Conservation (phyloP, 2,113 vertebrate genomes). For the Ceyx margarethae region DNA sequence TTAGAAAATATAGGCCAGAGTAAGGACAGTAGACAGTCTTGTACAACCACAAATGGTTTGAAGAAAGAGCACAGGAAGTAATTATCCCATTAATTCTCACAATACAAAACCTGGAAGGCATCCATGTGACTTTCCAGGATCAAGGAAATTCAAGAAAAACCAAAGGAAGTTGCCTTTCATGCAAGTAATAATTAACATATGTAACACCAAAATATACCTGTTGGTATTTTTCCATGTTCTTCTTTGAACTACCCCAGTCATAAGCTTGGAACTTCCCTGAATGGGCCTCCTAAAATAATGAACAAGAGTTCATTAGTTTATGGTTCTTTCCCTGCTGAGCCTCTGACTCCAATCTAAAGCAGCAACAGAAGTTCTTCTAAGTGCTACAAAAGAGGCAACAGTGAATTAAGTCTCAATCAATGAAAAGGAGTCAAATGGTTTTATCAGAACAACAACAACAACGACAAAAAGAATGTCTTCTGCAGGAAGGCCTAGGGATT, state of each 20-base stretch:
- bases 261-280: slow-evolving; percentile 38
- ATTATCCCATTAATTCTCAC: not conserved
- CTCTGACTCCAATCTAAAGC: not conserved
- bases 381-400: not conserved
- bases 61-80: not conserved
- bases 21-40: not conserved
- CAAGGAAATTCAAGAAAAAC: not conserved
- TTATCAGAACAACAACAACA: not conserved
- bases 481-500: not conserved
- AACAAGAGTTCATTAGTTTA: not conserved
- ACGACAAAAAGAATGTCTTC: too few species aligned
- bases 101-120: slow-evolving; percentile 3
- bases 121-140: not conserved
- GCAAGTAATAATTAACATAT: not conserved
- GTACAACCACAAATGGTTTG: not conserved
- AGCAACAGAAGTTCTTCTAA: not conserved
- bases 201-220: slow-evolving; percentile 2
- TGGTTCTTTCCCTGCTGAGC: not conserved
- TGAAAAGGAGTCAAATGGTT: not conserved
- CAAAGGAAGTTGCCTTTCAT: not conserved
- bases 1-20: not conserved
- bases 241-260: slow-evolving; percentile 39
- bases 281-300: not conserved
- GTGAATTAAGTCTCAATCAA: not conserved
- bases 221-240: slow-evolving; percentile 27